Evolutionary conservation across 2,113 vertebrate species (phyloP).

Genomic region (Odontesthes bonariensis): DNA sequence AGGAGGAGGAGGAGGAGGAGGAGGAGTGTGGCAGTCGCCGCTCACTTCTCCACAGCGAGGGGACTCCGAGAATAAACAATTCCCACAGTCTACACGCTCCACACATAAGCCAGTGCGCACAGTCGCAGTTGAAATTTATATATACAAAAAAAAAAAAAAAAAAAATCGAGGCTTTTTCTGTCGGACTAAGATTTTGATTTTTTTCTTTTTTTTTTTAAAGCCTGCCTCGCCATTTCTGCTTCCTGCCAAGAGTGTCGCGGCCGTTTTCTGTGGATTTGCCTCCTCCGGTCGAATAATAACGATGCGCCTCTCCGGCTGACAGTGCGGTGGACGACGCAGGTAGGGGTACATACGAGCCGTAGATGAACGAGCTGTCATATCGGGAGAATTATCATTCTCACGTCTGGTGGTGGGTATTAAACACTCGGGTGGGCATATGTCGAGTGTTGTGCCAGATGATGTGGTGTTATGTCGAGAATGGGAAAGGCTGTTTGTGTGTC

Average conservation of each 20-base stretch:
- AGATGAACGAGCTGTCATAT: constrained; percentile 48
- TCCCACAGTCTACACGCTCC: constrained; percentile 68
- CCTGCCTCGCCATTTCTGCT: constrained; percentile 47
- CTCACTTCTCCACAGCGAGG: constrained; percentile 77
- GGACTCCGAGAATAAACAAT: constrained; percentile 84
- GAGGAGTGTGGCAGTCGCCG: constrained; percentile 75
- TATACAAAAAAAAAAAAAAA: too few species aligned
- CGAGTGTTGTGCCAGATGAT: constrained; percentile 13
- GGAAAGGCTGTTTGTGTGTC: constrained; percentile 31
- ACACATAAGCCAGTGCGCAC: constrained; percentile 34
- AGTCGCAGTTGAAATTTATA: constrained; percentile 6
- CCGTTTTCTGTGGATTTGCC: constrained; percentile 77
- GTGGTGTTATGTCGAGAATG: constrained; percentile 14
- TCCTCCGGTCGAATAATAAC: constrained; percentile 63
- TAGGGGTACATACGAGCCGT: constrained; percentile 57
- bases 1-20: constrained; percentile 65
- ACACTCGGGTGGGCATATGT: constrained; percentile 12
- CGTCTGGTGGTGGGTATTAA: constrained; percentile 2
- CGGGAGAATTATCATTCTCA: constrained; percentile 3
- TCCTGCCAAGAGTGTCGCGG: constrained; percentile 58
- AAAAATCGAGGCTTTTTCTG: constrained; percentile 25
- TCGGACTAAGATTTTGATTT: constrained; percentile 46
- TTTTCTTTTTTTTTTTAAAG: constrained; percentile 10
- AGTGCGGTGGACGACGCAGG: constrained; percentile 72
- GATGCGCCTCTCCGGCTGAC: constrained; percentile 77